These are phyloP conservation scores for Eidolon dupreanum DNA, from an alignment of 2,797 vertebrate genomes.

Conservation along the genomic window DNA sequence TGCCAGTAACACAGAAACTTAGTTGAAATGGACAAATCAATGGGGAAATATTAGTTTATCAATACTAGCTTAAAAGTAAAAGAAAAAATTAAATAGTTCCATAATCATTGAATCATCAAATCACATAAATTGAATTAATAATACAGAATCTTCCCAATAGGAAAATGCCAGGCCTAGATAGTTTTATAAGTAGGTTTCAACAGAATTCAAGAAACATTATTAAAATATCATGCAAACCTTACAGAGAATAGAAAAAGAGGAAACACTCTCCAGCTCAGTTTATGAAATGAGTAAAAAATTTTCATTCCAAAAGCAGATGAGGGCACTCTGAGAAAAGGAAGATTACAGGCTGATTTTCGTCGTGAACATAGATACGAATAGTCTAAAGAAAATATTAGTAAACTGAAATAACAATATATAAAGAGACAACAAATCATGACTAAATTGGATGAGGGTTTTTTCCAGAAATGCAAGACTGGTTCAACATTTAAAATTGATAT, in stretches of 20 bases:
- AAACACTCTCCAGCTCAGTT: not conserved
- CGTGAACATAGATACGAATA: not conserved
- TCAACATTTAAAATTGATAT: not conserved
- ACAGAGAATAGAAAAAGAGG: not conserved
- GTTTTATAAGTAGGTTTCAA: not conserved
- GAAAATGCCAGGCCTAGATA: not conserved
- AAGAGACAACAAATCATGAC: not conserved
- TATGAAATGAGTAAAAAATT: not conserved
- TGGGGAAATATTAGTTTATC: not conserved
- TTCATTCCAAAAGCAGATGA: not conserved
- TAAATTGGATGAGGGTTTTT: not conserved
- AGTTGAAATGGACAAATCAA: not conserved
- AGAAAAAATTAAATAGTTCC: not conserved
- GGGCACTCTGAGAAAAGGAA: not conserved
- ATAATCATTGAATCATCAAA: not conserved
- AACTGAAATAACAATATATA: not conserved
- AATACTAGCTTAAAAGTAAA: not conserved
- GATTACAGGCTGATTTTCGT: not conserved
- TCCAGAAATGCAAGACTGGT: not conserved
- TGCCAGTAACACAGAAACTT: not conserved
- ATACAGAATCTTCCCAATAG: not conserved
- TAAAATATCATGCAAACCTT: not conserved
- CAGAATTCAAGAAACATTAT: not conserved
- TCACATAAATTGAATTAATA: not conserved
- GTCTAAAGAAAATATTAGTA: not conserved